Conservation (phyloP, 2,888 invertebrate genomes). For the Agapostemon virescens region DNA sequence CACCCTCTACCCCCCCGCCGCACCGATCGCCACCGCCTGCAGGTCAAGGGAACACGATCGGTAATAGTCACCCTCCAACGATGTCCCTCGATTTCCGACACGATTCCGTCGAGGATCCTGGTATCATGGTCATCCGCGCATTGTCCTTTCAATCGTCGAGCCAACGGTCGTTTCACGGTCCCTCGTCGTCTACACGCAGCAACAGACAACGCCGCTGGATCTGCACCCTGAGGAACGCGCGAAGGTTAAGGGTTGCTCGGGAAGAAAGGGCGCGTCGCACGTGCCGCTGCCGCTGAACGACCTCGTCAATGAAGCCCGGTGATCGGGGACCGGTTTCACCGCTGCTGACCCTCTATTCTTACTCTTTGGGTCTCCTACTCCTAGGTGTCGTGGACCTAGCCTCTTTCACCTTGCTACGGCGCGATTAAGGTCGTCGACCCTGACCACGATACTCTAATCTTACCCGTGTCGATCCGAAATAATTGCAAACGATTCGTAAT, state of each 20-base stretch:
- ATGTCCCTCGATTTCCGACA: neutral
- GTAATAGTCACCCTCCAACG: neutral
- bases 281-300: neutral
- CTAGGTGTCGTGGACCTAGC: neutral
- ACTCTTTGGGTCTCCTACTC: too few relatives aligned
- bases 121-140: neutral
- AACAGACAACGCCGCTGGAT: neutral
- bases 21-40: slow-evolving; percentile 42
- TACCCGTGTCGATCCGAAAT: too few relatives aligned
- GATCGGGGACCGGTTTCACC: neutral
- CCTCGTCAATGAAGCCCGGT: neutral
- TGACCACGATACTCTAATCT: too few relatives aligned
- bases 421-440: neutral
- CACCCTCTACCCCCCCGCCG: slow-evolving; percentile 19
- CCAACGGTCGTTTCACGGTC: neutral
- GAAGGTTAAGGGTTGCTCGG: slow-evolving; percentile 1
- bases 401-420: neutral
- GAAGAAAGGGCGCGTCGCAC: slow-evolving; percentile 1
- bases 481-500: too few relatives aligned
- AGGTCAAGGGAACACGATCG: slow-evolving; percentile 16
- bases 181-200: neutral
- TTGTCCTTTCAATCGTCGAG: neutral
- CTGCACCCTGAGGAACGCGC: neutral
- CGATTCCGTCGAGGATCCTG: neutral
- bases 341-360: neutral